Percentiles rank a stretch among this genome's conserved stretches.
Evolutionary conservation across 1,140 invertebrate genomes (phyloP).

Genomic region (Diploscapter pachys): DNA sequence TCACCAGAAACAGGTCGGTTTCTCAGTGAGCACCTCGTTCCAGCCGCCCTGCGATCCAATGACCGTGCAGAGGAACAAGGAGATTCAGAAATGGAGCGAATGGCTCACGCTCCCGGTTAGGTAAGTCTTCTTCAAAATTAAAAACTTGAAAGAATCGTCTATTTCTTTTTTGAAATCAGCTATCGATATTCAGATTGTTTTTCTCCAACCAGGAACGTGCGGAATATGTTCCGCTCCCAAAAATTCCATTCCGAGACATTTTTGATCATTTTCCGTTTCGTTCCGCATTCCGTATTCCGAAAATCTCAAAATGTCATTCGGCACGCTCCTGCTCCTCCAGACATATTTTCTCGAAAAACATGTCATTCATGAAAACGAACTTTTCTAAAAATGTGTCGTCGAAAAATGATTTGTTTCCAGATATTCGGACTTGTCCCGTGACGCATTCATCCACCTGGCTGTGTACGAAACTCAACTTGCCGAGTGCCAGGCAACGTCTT

Average conservation of each 20-base stretch:
- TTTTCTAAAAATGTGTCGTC: no score
- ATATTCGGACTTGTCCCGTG: constrained; percentile 80
- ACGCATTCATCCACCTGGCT: constrained; percentile 82
- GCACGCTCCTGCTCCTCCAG: no score
- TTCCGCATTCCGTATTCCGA: no score
- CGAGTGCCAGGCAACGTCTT: background rate
- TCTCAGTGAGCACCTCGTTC: constrained; percentile 85
- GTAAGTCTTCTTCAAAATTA: constrained; percentile 58
- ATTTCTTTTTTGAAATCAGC: no score
- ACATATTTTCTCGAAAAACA: no score
- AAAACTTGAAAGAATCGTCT: background rate
- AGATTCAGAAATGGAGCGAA: constrained; percentile 82
- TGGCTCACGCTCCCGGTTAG: constrained; percentile 87
- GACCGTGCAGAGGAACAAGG: constrained; percentile 8
- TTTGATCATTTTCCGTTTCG: no score
- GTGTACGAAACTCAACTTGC: constrained; percentile 73
- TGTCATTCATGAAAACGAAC: no score
- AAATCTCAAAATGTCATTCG: no score
- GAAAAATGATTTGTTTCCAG: background rate
- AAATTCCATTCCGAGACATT: no score
- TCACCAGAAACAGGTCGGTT: constrained; percentile 75
- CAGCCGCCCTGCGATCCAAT: constrained; percentile 66
- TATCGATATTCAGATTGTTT: no score
- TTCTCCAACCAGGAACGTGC: no score
- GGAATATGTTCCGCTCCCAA: no score